These are phyloP conservation scores for Betta splendens DNA, from an alignment of 2,797 vertebrate species.

Conservation along the genomic window DNA sequence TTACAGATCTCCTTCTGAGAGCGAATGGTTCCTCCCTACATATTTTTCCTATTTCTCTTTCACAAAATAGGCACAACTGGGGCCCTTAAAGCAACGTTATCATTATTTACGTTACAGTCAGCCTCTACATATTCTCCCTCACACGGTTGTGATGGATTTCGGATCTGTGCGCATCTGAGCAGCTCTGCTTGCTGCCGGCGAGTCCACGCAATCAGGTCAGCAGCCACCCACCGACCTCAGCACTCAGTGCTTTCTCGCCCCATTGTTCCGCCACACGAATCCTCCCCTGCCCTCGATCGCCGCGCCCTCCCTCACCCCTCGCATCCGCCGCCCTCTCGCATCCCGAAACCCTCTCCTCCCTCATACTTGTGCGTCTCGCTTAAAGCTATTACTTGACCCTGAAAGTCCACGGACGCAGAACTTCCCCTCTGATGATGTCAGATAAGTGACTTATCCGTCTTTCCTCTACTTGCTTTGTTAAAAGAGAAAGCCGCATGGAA, in stretches of 20 bases:
- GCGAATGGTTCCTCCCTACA: constrained; percentile 53
- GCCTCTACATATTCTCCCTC: too few species aligned
- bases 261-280: constrained; percentile 18
- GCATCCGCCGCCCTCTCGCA: constrained; percentile 5
- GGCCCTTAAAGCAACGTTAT: too few species aligned
- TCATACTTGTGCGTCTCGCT: constrained; percentile 18
- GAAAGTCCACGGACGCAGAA: constrained; percentile 13
- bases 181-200: neutral
- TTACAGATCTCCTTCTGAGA: constrained; percentile 71
- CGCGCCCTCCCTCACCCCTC: constrained; percentile 21
- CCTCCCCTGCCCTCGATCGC: constrained; percentile 1
- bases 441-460: constrained; percentile 30
- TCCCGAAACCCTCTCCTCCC: neutral
- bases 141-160: too few species aligned
- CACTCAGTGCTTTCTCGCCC: constrained; percentile 9
- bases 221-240: constrained; percentile 9
- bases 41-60: constrained; percentile 63
- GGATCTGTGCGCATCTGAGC: neutral
- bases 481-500: neutral
- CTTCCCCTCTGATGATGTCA: constrained; percentile 39
- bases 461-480: constrained; percentile 18
- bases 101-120: too few species aligned
- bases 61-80: constrained; percentile 38
- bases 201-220: constrained; percentile 12
- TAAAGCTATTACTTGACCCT: constrained; percentile 25